Evolutionary conservation across 1,140 invertebrate species (phyloP).

Genomic region (Amphibalanus amphitrite): DNA sequence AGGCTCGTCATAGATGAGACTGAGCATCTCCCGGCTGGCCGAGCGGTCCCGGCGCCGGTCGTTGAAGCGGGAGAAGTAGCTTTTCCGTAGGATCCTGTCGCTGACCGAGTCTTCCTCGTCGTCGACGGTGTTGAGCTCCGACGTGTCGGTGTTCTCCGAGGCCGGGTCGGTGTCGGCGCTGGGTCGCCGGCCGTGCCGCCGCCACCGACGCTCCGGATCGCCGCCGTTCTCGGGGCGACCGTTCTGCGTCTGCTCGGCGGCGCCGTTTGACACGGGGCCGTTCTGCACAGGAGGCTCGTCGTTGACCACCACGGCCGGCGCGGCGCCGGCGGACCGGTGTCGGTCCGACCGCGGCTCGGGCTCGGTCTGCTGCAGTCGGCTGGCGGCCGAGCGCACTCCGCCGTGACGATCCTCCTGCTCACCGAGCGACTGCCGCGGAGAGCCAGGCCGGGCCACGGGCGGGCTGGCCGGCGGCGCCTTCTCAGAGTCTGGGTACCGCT

Average conservation of each 20-base stretch:
- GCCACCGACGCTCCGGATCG: not conserved
- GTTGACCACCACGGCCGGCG: not conserved
- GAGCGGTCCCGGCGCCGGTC: slow-evolving; percentile 16
- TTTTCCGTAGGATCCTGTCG: slow-evolving; percentile 67
- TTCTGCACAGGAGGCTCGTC: not conserved
- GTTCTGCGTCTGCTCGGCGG: not conserved
- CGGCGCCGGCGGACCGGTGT: too few species aligned
- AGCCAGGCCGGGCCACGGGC: not conserved
- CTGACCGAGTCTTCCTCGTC: slow-evolving; percentile 49
- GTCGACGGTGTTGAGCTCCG: not conserved
- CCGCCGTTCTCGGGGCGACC: not conserved
- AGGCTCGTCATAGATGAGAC: slow-evolving; percentile 12
- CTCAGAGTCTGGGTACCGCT: not conserved
- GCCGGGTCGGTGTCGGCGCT: not conserved
- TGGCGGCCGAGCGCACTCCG: not conserved
- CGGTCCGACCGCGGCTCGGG: not conserved
- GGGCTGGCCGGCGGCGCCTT: not conserved
- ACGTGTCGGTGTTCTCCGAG: not conserved
- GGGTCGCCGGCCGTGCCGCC: too few species aligned
- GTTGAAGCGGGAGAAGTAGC: slow-evolving; percentile 73
- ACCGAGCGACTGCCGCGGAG: not conserved
- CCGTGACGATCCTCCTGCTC: not conserved
- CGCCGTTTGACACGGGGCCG: too few species aligned
- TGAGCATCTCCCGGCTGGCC: not conserved
- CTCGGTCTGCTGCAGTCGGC: not conserved